Percentiles rank a stretch among this genome's conserved stretches.
phyloP scores from a whole-genome alignment of 2,888 invertebrate species.

The Boloria euphrosyne region DNA sequence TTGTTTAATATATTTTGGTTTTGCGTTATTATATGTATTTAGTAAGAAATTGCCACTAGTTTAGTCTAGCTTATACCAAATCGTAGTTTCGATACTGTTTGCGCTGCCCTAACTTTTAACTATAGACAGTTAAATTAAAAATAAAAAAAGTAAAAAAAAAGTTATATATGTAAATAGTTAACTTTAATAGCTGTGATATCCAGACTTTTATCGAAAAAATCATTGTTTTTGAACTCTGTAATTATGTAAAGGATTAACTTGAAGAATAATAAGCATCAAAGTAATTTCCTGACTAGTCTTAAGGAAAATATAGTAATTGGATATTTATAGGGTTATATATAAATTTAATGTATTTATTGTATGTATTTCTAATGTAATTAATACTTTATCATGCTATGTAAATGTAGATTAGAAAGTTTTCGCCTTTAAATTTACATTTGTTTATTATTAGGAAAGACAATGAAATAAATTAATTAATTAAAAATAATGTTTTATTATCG shows the following conservation, averaged over 20 bases:
- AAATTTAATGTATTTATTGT: slow-evolving; percentile 53
- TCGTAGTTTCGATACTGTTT: slow-evolving; percentile 54
- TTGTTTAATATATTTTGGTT: slow-evolving; percentile 27
- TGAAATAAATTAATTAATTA: slow-evolving; percentile 44
- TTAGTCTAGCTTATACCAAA: slow-evolving; percentile 79
- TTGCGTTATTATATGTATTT: slow-evolving; percentile 8
- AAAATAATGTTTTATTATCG: slow-evolving; percentile 14
- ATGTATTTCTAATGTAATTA: slow-evolving; percentile 58
- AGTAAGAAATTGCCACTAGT: slow-evolving; percentile 69
- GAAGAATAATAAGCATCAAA: slow-evolving; percentile 40
- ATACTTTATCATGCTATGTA: slow-evolving; percentile 30
- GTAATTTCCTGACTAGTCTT: slow-evolving; percentile 71
- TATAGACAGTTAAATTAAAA: slow-evolving; percentile 24
- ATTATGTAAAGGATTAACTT: slow-evolving; percentile 47
- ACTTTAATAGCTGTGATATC: slow-evolving; percentile 79
- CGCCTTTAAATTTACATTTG: slow-evolving; percentile 59
- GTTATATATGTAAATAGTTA: slow-evolving; percentile 62
- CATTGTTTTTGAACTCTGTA: slow-evolving; percentile 38
- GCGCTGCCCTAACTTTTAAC: slow-evolving; percentile 35
- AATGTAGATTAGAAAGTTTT: slow-evolving; percentile 55
- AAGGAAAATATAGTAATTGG: slow-evolving; percentile 53
- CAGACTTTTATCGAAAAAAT: slow-evolving; percentile 53
- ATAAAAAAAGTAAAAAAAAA: slow-evolving; percentile 36
- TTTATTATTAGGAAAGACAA: slow-evolving; percentile 56
- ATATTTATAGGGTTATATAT: slow-evolving; percentile 53